Base-by-base conservation (phyloP, 2,888 invertebrate genomes). In the Nephrotoma guestfalica region DNA sequence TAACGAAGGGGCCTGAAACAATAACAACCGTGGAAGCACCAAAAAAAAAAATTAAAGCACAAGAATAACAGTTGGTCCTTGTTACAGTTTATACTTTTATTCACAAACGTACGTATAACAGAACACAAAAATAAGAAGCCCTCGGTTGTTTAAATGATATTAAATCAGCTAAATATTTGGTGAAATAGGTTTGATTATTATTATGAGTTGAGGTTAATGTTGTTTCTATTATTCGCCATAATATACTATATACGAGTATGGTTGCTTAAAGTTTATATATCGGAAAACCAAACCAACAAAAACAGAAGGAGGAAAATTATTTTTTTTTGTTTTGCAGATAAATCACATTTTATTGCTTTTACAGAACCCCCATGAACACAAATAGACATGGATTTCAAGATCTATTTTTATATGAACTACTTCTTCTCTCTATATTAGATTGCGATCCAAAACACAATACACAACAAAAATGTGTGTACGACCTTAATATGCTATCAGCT, bases 321-420 rank as follows among this genome's bases (percentile, higher is more conserved):
- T 71, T 71, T 71, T 4, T 30, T 71, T 71, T 71, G 71, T 71
- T 71, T 71, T 11, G 30, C 30, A 86, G 47, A 86, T 86, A 86
- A 86, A 86, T 86, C 86, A 86, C 86, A 45, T 86, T 86, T 86
- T 86, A 86, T 86, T 86, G 47, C 86, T 45, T 45, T 47, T 43
- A 86, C 86, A 47, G 47, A 40, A 86, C 86, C 86, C 86, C 45
- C 71, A 71, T 71, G 71, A 71, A 71, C 71, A 85, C 86, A 40
- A 86, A 86, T 86, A 86, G 86, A 86, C 86, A 86, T 86, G 42
- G 42, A 85, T 85, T 43, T 87, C 45, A 86, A 41, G 87, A 86
- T 87, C 87, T 83, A 42, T 51, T 71, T 87, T 87, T 83, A 87
- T 85, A 57, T 86, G 85, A 71, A 45, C 87, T 87, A 71, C 84